Percentiles rank a stretch among this genome's conserved stretches.
Conservation (phyloP, 1,140 invertebrate species). For the silkworm (Bombyx mori) region DNA sequence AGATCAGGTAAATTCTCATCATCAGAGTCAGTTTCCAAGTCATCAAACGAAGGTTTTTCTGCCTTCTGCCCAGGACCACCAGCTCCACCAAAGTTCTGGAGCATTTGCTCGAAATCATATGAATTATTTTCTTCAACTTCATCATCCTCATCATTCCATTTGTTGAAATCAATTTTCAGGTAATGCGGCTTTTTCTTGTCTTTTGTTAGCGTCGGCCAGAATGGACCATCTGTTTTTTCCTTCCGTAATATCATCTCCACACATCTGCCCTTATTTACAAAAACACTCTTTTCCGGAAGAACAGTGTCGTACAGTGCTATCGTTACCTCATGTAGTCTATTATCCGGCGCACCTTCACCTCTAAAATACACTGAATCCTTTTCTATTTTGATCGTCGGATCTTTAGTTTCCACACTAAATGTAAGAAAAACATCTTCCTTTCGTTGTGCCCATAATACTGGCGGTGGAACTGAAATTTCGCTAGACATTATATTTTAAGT, state of each 20-base stretch:
- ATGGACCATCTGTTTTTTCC: conserved; percentile 76
- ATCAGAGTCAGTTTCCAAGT: conserved; percentile 59
- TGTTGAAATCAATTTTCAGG: conserved; percentile 97
- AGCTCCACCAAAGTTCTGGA: conserved; percentile 44
- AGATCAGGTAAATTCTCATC: conserved; percentile 65
- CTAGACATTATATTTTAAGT: conserved; percentile 31
- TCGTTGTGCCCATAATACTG: conserved; percentile 93
- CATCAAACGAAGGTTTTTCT: conserved; percentile 59
- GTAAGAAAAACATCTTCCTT: conserved; percentile 87
- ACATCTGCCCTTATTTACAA: conserved; percentile 80
- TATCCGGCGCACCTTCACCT: conserved; percentile 86
- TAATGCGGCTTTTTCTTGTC: conserved; percentile 94
- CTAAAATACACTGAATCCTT: conserved; percentile 88
- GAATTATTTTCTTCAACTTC: conserved; percentile 41
- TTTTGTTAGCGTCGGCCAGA: conserved; percentile 90
- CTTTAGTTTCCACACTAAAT: conserved; percentile 90
- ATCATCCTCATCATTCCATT: conserved; percentile 93
- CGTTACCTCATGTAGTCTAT: conserved; percentile 88
- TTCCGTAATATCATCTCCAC: conserved; percentile 84
- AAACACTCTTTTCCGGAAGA: conserved; percentile 81
- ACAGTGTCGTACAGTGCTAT: conserved; percentile 88
- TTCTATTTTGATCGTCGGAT: conserved; percentile 82
- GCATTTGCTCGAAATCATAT: conserved; percentile 47
- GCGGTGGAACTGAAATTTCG: conserved; percentile 76
- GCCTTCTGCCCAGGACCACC: conserved; percentile 29